Percentiles rank a stretch among this genome's conserved stretches.
Conservation (phyloP, 2,113 vertebrate species). For the Petroica traversi region DNA sequence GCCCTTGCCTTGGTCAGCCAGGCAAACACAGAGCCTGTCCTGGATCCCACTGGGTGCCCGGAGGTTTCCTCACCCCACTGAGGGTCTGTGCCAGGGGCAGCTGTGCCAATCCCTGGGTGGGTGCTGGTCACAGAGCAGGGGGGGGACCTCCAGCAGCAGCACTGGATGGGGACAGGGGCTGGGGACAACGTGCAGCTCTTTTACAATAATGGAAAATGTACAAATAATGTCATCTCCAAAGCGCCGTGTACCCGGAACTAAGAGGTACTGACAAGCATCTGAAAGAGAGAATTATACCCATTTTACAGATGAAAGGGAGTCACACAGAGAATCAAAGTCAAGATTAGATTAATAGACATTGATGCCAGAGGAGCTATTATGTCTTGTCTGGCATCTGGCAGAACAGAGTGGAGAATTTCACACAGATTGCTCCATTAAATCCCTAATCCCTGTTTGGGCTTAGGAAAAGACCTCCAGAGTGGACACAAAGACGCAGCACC, state of each 20-base stretch:
- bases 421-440: not conserved
- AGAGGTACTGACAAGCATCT: not conserved
- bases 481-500: not conserved
- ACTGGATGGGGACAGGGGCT: not conserved
- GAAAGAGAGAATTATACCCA: not conserved
- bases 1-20: not conserved
- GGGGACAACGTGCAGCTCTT: not conserved
- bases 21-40: not conserved
- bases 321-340: constrained; percentile 14
- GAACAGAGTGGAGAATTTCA: not conserved
- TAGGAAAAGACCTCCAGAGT: not conserved
- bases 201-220: not conserved
- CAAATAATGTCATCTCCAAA: not conserved
- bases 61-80: not conserved
- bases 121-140: not conserved
- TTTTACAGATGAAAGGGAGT: not conserved
- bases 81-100: not conserved
- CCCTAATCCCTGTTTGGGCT: not conserved
- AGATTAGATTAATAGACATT: constrained; percentile 9
- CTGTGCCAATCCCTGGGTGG: not conserved
- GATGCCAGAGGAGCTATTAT: constrained; percentile 6
- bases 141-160: not conserved
- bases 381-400: constrained; percentile 5
- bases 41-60: accelerated
- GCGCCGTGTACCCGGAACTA: not conserved